Percentiles rank a stretch among this genome's conserved stretches.
phyloP scores from a whole-genome alignment of 2,888 invertebrate species.

The Dyspetes luteomarginatus region DNA sequence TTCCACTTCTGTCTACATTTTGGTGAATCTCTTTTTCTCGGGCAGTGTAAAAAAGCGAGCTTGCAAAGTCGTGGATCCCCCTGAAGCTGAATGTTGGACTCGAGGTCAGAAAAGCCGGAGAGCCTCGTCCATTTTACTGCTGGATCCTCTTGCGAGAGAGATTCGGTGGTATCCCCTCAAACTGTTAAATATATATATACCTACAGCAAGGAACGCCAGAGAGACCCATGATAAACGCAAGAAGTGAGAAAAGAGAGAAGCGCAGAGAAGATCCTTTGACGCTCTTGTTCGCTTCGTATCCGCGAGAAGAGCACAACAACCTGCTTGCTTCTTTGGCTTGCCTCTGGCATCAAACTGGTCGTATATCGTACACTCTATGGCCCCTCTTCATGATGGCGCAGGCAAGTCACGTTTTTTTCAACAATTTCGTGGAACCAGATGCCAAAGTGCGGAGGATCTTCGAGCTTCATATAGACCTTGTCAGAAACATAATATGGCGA shows the following conservation, averaged over 20 bases:
- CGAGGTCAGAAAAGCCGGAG: not conserved
- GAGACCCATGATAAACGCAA: slow-evolving; percentile 43
- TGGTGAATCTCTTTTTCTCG: slow-evolving; percentile 25
- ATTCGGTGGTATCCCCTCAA: not conserved
- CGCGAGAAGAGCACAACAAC: slow-evolving; percentile 30
- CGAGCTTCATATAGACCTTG: not conserved
- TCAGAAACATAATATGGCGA: not conserved
- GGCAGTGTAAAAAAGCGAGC: not conserved
- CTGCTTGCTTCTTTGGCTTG: slow-evolving; percentile 36
- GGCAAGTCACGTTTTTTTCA: slow-evolving; percentile 15
- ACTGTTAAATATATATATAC: not conserved
- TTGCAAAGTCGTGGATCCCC: slow-evolving; percentile 45
- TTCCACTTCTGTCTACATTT: slow-evolving; percentile 47
- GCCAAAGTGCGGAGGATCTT: not conserved
- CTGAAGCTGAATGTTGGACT: slow-evolving; percentile 35
- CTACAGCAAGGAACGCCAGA: slow-evolving; percentile 22
- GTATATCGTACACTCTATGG: slow-evolving; percentile 38
- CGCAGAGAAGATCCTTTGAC: slow-evolving; percentile 27
- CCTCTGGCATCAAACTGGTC: slow-evolving; percentile 25
- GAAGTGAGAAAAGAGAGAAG: not conserved
- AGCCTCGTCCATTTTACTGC: slow-evolving; percentile 5
- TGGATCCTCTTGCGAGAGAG: slow-evolving; percentile 16
- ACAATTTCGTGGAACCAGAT: slow-evolving; percentile 38
- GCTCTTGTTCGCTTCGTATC: not conserved
- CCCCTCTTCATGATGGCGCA: not conserved